A percentile compares a stretch with the other conserved stretches of the same genome.
Conservation (phyloP, 2,113 vertebrate species). For the Pluvialis apricaria region DNA sequence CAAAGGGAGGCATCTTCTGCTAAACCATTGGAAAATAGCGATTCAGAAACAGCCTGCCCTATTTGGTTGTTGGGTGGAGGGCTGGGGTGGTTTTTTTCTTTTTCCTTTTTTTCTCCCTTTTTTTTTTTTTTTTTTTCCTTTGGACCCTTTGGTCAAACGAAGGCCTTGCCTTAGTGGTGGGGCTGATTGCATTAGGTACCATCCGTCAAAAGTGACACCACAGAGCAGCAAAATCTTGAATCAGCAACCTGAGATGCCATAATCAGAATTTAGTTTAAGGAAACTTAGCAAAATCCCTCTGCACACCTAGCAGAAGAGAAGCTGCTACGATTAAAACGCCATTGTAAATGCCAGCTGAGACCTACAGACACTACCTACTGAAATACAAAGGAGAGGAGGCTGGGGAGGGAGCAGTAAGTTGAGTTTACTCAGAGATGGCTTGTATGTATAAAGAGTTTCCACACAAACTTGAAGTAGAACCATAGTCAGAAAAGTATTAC, state of each 20-base stretch:
- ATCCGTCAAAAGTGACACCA: constrained; percentile 87
- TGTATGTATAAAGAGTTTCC: background rate
- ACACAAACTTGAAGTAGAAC: background rate
- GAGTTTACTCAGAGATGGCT: background rate
- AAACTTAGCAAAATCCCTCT: constrained; percentile 73
- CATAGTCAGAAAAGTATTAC: background rate
- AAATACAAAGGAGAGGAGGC: background rate
- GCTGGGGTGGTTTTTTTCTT: background rate
- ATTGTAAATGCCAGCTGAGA: constrained; percentile 45
- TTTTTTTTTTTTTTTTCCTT: background rate
- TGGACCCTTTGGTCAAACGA: constrained; percentile 45
- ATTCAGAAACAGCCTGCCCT: constrained; percentile 49
- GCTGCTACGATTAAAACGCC: constrained; percentile 64
- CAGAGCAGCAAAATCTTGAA: constrained; percentile 73
- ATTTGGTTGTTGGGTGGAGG: background rate
- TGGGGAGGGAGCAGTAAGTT: background rate
- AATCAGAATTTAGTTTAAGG: constrained; percentile 78
- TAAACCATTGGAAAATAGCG: constrained; percentile 55
- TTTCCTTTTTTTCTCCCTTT: too few species aligned
- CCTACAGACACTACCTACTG: constrained; percentile 5
- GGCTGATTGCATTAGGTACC: constrained; percentile 83
- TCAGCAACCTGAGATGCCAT: constrained; percentile 80
- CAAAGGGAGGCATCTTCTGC: constrained; percentile 74
- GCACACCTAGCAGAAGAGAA: constrained; percentile 57
- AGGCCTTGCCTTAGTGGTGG: constrained; percentile 69